Percentiles rank a stretch among this genome's conserved stretches.
phyloP scores from a whole-genome alignment of 2,888 invertebrate species.

The Deilephila porcellus region DNA sequence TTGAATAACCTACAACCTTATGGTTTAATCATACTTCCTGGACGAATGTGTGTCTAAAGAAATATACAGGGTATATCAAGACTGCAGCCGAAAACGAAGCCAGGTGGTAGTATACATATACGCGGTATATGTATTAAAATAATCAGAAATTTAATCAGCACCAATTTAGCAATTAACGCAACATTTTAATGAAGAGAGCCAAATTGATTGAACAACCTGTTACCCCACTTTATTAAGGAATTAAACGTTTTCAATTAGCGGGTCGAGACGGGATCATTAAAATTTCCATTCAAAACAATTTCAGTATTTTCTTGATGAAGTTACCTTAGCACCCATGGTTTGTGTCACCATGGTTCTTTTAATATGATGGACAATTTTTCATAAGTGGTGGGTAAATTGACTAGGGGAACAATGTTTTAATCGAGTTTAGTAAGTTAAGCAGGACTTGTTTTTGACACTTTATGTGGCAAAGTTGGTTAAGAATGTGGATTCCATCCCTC shows the following conservation, averaged over 20 bases:
- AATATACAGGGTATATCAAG: no score
- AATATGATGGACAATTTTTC: not conserved
- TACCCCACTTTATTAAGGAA: constrained; percentile 48
- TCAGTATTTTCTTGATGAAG: constrained; percentile 60
- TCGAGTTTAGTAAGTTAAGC: not conserved
- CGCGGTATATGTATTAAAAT: no score
- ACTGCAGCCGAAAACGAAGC: no score
- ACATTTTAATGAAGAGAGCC: constrained; percentile 26
- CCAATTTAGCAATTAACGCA: constrained; percentile 26
- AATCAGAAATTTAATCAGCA: constrained; percentile 15
- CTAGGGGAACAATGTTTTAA: not conserved
- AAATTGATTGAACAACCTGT: constrained; percentile 64
- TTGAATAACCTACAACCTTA: no score
- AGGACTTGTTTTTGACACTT: not conserved
- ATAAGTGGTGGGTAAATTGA: not conserved
- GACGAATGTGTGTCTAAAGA: no score
- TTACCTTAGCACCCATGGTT: constrained; percentile 23
- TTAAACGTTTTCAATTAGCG: constrained; percentile 75
- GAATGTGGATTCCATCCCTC: no score
- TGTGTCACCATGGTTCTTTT: constrained; percentile 24
- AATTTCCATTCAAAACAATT: constrained; percentile 81
- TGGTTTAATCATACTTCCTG: no score
- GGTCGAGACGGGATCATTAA: constrained; percentile 70
- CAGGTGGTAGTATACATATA: no score
- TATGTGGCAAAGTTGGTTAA: no score